These are phyloP conservation scores for Mesitornis unicolor DNA, from an alignment of 2,113 vertebrate genomes.

Conservation along the genomic window DNA sequence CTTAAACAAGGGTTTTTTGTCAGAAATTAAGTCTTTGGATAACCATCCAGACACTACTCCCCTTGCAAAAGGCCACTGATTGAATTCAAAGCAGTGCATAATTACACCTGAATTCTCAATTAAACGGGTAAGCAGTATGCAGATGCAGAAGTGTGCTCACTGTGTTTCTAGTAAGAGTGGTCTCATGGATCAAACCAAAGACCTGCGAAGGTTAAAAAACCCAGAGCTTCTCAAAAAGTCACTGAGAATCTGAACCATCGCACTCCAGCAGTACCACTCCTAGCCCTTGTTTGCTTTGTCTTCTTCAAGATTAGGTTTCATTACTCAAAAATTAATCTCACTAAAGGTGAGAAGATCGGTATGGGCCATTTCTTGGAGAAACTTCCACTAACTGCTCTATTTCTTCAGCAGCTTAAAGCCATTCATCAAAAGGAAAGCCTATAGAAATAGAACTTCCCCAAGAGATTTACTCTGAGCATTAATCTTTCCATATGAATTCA, in stretches of 20 bases:
- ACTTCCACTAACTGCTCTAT: neutral
- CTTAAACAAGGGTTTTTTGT: neutral
- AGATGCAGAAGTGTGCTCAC: neutral
- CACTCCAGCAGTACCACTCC: neutral
- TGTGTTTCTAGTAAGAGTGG: neutral
- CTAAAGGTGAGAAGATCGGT: neutral
- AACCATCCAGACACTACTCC: neutral
- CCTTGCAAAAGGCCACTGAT: neutral
- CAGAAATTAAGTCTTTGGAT: neutral
- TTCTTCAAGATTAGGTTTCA: neutral
- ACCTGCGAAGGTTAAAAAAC: neutral
- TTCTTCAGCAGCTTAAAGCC: neutral
- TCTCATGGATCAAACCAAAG: neutral
- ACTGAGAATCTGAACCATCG: neutral
- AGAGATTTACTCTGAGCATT: neutral
- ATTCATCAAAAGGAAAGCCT: neutral
- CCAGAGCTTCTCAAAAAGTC: neutral
- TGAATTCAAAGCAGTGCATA: neutral
- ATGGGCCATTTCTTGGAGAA: neutral
- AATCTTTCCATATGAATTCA: neutral
- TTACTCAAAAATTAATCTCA: neutral
- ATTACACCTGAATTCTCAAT: neutral
- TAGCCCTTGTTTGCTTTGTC: no score
- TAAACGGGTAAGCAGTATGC: neutral
- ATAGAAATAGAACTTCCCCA: neutral